A percentile compares a stretch with the other conserved stretches of the same genome.
Evolutionary conservation across 2,888 invertebrate species (phyloP).

Genomic region (Andricus quercusramuli): DNA sequence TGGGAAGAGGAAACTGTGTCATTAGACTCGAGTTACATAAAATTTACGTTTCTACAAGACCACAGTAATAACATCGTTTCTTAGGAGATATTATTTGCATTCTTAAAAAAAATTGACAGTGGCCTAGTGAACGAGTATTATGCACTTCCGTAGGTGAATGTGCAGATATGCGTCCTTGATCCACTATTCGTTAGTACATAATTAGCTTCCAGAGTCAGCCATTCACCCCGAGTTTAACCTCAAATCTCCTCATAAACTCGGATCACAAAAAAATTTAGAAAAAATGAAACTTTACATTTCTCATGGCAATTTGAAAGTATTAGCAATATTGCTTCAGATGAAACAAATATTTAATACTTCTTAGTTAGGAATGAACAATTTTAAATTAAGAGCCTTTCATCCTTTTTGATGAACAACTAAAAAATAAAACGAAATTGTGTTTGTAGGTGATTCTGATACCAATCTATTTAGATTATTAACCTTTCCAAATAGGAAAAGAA

Average conservation of each 20-base stretch:
- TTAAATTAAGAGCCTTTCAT: too few species aligned
- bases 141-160: slow-evolving; percentile 13
- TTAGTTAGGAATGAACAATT: too few species aligned
- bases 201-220: background rate
- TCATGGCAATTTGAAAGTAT: background rate
- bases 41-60: background rate
- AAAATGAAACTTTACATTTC: background rate
- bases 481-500: too few species aligned
- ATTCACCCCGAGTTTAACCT: slow-evolving; percentile 12
- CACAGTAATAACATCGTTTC: slow-evolving; percentile 12
- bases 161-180: slow-evolving; percentile 15
- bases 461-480: too few species aligned
- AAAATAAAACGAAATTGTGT: too few species aligned
- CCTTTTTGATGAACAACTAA: too few species aligned
- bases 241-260: slow-evolving; percentile 4
- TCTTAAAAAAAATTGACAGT: slow-evolving; percentile 29
- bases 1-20: slow-evolving; percentile 6
- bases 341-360: too few species aligned
- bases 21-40: slow-evolving; percentile 9
- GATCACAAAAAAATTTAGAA: background rate
- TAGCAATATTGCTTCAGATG: background rate
- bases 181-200: slow-evolving; percentile 2
- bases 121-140: slow-evolving; percentile 29
- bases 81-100: background rate
- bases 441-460: too few species aligned